Evolutionary conservation across 2,113 vertebrate species (phyloP).

Genomic region (Tachysurus vachellii): DNA sequence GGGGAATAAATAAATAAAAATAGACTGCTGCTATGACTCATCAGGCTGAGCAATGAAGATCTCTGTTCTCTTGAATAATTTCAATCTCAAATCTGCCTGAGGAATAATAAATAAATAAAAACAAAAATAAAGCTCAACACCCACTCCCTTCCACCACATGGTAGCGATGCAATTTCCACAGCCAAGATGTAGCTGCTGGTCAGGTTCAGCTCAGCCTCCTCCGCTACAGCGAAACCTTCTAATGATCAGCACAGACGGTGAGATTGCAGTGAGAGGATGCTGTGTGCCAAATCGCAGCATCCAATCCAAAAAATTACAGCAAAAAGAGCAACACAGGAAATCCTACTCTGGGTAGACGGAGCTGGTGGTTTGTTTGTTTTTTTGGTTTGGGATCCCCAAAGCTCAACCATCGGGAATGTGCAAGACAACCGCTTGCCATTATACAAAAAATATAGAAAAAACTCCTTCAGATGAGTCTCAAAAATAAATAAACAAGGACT

Average conservation of each 20-base stretch:
- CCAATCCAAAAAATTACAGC: not conserved
- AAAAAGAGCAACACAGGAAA: conserved; percentile 37
- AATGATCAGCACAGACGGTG: conserved; percentile 35
- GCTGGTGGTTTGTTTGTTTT: too few species aligned
- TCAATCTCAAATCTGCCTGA: conserved; percentile 49
- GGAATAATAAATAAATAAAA: conserved; percentile 63
- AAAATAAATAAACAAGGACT: not conserved
- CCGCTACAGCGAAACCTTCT: conserved; percentile 19
- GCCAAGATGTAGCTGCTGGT: conserved; percentile 58
- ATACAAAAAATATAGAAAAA: not conserved
- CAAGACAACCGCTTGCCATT: not conserved
- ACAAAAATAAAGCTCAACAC: conserved; percentile 65
- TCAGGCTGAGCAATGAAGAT: conserved; percentile 53
- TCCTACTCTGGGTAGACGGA: not conserved
- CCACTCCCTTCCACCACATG: conserved; percentile 65
- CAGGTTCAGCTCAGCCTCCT: conserved; percentile 62
- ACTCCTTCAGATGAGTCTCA: too few species aligned
- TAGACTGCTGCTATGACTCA: conserved; percentile 47
- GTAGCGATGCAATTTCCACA: conserved; percentile 65
- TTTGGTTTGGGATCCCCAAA: conserved; percentile 11
- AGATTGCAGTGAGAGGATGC: conserved; percentile 13
- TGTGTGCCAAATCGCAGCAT: not conserved
- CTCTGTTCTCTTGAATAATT: conserved; percentile 46
- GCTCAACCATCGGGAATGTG: not conserved
- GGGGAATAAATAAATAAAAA: not conserved